phyloP scores from a whole-genome alignment of 2,797 vertebrate species.

The Artibeus lituratus region DNA sequence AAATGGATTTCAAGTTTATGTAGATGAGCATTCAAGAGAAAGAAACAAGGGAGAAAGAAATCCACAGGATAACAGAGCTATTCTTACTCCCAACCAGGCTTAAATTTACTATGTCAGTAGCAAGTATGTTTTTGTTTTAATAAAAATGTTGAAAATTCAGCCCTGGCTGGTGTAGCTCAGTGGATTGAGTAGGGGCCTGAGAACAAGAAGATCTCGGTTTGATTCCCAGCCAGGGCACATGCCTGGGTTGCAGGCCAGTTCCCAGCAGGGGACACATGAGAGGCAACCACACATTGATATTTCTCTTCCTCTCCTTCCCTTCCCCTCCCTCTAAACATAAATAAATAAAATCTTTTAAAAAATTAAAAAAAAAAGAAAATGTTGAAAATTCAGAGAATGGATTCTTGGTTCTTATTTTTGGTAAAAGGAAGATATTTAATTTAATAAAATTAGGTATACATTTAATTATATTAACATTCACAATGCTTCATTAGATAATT shows the following conservation, averaged over 20 bases:
- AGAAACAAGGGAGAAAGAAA: constrained; percentile 58
- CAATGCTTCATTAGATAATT: neutral
- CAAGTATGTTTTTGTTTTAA: constrained; percentile 60
- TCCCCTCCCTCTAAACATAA: too few species aligned
- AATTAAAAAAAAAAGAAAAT: too few species aligned
- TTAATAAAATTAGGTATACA: neutral
- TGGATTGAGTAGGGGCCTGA: too few species aligned
- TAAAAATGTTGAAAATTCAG: neutral
- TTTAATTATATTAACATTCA: neutral
- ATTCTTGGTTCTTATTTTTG: neutral
- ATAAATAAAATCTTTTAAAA: too few species aligned
- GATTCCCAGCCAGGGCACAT: too few species aligned
- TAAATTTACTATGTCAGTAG: constrained; percentile 67
- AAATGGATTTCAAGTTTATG: constrained; percentile 75
- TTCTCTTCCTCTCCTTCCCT: too few species aligned
- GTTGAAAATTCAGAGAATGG: neutral
- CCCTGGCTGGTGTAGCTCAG: too few species aligned
- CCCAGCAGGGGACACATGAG: too few species aligned
- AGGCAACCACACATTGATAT: too few species aligned
- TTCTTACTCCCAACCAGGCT: neutral
- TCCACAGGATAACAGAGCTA: constrained; percentile 60
- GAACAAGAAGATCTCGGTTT: too few species aligned
- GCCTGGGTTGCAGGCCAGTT: too few species aligned
- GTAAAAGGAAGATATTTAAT: neutral
- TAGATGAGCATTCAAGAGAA: neutral